These are phyloP conservation scores for Troilus luridus DNA, from an alignment of 2,888 invertebrate genomes.

Conservation along the genomic window DNA sequence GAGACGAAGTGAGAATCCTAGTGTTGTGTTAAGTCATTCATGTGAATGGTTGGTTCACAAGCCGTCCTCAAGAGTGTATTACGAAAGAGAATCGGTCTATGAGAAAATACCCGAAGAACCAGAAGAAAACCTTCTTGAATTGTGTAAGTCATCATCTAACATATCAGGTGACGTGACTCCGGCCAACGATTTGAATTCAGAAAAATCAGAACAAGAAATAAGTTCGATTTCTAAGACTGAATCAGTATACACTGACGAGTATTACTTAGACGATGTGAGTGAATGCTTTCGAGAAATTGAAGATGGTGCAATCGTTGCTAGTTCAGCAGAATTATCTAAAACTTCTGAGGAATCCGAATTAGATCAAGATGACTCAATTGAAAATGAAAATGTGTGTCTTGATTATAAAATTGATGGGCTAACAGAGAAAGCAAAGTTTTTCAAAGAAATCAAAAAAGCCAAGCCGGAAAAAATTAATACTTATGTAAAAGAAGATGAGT, in stretches of 20 bases:
- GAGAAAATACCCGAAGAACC: background rate
- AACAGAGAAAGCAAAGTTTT: background rate
- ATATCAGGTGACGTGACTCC: background rate
- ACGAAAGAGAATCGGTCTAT: background rate
- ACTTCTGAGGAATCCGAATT: background rate
- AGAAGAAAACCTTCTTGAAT: slow-evolving; percentile 24
- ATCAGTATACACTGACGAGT: slow-evolving; percentile 12
- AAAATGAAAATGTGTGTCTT: background rate
- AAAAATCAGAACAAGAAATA: no score
- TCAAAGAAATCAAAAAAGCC: background rate
- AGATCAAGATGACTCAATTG: background rate
- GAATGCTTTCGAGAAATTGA: slow-evolving; percentile 30
- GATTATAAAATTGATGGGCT: background rate
- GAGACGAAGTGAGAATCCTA: background rate
- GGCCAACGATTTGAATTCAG: background rate
- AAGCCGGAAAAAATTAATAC: background rate
- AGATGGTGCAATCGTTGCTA: background rate
- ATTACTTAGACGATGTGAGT: slow-evolving; percentile 20
- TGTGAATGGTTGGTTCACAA: slow-evolving; percentile 18
- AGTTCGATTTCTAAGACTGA: background rate
- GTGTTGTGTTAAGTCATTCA: background rate
- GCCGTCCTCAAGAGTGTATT: background rate
- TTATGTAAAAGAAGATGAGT: slow-evolving; percentile 33
- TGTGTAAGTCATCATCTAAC: slow-evolving; percentile 12
- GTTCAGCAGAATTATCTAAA: background rate